A percentile compares a stretch with the other conserved stretches of the same genome.
These are phyloP conservation scores for Microtus obscurus DNA, from an alignment of 2,797 vertebrate genomes.

Conservation along the genomic window DNA sequence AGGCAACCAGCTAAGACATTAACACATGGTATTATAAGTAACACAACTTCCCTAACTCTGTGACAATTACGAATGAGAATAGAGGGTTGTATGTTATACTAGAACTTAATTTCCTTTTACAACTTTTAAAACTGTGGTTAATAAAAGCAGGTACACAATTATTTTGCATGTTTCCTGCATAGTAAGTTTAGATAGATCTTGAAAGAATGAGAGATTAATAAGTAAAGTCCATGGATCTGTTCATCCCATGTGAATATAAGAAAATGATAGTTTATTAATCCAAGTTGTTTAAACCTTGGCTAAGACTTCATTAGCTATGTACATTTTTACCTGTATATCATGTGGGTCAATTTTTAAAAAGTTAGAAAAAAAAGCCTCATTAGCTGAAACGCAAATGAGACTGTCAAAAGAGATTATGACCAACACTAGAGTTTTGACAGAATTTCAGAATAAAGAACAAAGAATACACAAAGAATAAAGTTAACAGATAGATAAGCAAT, in stretches of 20 bases:
- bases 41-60: neutral
- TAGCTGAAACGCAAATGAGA: slow-evolving; percentile 56
- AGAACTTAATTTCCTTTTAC: neutral
- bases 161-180: slow-evolving; percentile 22
- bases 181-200: slow-evolving; percentile 18
- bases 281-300: neutral
- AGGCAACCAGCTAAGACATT: neutral
- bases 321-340: slow-evolving; percentile 36
- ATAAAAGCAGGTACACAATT: slow-evolving; percentile 32
- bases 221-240: neutral
- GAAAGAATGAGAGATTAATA: neutral
- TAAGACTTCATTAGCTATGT: slow-evolving; percentile 54
- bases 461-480: slow-evolving; percentile 29
- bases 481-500: neutral
- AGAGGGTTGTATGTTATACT: neutral
- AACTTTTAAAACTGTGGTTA: slow-evolving; percentile 10
- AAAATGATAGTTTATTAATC: slow-evolving; percentile 59
- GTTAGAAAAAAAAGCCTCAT: neutral
- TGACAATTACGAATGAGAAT: slow-evolving; percentile 42
- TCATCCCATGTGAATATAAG: slow-evolving; percentile 17
- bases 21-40: neutral
- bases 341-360: slow-evolving; percentile 11
- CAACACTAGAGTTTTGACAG: slow-evolving; percentile 66
- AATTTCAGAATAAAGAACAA: slow-evolving; percentile 47
- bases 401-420: slow-evolving; percentile 61